Percentiles rank a stretch among this genome's conserved stretches.
Conservation (phyloP, 2,113 vertebrate genomes). For the Mastomys coucha region DNA sequence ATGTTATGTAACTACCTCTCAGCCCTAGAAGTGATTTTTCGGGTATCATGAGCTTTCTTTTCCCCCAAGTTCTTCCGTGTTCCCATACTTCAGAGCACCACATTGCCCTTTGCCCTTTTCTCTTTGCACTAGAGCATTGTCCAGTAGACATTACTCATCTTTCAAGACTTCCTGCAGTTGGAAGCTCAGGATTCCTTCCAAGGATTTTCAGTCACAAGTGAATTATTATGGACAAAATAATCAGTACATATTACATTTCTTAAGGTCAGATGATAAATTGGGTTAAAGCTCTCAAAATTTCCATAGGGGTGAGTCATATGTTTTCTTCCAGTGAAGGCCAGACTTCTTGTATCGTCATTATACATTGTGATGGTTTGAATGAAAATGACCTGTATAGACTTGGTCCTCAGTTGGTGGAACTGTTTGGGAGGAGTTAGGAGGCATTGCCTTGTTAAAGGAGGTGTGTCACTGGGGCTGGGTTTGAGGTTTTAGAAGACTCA, state of each 20-base stretch:
- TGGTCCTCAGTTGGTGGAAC: neutral
- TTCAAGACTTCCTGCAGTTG: neutral
- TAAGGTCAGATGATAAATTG: neutral
- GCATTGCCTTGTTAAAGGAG: neutral
- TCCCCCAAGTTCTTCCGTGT: neutral
- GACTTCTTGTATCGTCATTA: neutral
- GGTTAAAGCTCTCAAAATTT: neutral
- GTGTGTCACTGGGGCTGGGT: neutral
- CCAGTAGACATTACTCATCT: neutral
- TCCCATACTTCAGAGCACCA: rapidly evolving
- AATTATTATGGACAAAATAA: neutral
- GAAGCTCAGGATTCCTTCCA: conserved; percentile 25
- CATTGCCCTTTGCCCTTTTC: neutral
- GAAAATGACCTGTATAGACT: neutral
- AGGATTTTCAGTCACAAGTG: conserved; percentile 19
- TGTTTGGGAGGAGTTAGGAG: neutral
- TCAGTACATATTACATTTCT: neutral
- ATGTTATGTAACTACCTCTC: neutral
- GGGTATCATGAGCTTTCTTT: neutral
- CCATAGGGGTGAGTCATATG: neutral
- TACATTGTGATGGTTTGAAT: neutral
- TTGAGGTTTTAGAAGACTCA: neutral
- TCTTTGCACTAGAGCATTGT: neutral
- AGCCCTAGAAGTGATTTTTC: neutral
- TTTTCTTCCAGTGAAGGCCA: conserved; percentile 26